A percentile compares a stretch with the other conserved stretches of the same genome.
Evolutionary conservation across 1,140 invertebrate species (phyloP).

Genomic region (Micrasema longulum): DNA sequence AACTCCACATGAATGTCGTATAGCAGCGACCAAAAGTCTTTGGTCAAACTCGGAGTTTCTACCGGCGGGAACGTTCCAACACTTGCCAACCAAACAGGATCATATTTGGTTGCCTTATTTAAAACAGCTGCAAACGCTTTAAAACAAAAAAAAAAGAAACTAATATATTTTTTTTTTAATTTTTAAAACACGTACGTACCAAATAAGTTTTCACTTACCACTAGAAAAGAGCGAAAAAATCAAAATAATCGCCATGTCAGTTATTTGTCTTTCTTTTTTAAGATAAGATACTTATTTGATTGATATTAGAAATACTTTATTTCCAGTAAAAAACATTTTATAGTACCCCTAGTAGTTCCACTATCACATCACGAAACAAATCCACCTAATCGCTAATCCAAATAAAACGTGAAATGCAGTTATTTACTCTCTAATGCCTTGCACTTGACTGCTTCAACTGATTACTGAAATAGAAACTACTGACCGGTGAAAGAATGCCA

Average conservation of each 20-base stretch:
- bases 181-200: too few species aligned
- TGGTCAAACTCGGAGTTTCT: slow-evolving; percentile 58
- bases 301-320: too few species aligned
- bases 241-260: background rate
- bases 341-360: too few species aligned
- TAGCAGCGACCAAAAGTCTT: slow-evolving; percentile 58
- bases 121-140: slow-evolving; percentile 58
- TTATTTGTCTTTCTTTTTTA: background rate
- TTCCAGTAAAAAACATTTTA: too few species aligned
- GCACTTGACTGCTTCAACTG: slow-evolving; percentile 57
- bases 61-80: slow-evolving; percentile 59
- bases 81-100: slow-evolving; percentile 66
- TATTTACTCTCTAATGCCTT: slow-evolving; percentile 18
- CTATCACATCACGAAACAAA: background rate
- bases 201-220: background rate
- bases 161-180: too few species aligned
- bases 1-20: slow-evolving; percentile 63
- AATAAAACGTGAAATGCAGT: slow-evolving; percentile 1
- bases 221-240: slow-evolving; percentile 13
- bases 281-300: too few species aligned
- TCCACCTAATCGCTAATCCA: background rate
- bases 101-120: slow-evolving; percentile 63
- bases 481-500: slow-evolving; percentile 13
- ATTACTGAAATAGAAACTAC: slow-evolving; percentile 55
- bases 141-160: slow-evolving; percentile 19